Percentiles rank a stretch among this genome's conserved stretches.
Conservation (phyloP, 2,888 invertebrate species). For the Polymixis lichenea region DNA sequence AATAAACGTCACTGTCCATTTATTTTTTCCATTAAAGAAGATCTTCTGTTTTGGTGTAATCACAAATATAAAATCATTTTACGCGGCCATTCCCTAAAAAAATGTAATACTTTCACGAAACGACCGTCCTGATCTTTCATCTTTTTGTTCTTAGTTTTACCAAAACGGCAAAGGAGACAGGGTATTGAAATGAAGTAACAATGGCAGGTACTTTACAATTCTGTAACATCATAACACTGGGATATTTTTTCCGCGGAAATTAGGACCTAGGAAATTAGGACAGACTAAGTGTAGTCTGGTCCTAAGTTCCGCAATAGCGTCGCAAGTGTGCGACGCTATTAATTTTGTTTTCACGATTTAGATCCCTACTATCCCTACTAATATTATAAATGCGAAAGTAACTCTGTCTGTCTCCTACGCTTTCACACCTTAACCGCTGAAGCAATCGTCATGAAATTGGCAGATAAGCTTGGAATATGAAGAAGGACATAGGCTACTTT, state of each 20-base stretch:
- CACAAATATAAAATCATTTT: neutral
- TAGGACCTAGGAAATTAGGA: too few relatives aligned
- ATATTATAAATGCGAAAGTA: too few relatives aligned
- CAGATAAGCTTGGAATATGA: too few relatives aligned
- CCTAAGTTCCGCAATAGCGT: too few relatives aligned
- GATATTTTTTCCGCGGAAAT: conserved; percentile 1
- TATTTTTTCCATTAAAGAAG: neutral
- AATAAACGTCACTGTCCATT: neutral
- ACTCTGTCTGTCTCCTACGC: too few relatives aligned
- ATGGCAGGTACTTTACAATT: conserved; percentile 24
- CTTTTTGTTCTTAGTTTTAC: conserved; percentile 1
- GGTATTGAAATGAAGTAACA: conserved; percentile 21
- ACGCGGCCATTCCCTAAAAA: neutral
- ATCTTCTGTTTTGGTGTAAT: neutral
- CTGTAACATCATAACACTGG: neutral
- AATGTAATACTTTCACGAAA: conserved; percentile 10
- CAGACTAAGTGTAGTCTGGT: too few relatives aligned
- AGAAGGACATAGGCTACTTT: too few relatives aligned
- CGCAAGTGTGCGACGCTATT: neutral
- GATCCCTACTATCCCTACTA: neutral
- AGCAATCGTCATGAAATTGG: too few relatives aligned
- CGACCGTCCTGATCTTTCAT: conserved; percentile 15
- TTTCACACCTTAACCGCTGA: too few relatives aligned
- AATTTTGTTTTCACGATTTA: neutral
- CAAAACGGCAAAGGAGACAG: neutral